A percentile compares a stretch with the other conserved stretches of the same genome.
Conservation (phyloP, 2,113 vertebrate species). For the Rafetus swinhoei region DNA sequence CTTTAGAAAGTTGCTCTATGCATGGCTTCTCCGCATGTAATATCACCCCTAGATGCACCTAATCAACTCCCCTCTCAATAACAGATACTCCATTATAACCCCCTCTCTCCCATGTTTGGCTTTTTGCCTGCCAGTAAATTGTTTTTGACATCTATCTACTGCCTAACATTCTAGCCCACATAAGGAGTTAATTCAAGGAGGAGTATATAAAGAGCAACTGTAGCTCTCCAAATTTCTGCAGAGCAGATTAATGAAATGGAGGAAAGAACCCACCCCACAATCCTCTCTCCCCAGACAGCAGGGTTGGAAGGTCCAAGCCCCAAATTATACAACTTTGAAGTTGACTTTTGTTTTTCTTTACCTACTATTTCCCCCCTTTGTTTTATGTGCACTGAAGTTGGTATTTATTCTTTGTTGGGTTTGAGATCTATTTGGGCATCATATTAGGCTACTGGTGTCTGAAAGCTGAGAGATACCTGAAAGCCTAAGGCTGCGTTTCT, state of each 20-base stretch:
- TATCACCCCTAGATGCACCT: background rate
- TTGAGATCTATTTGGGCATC: conserved; percentile 33
- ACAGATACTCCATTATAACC: background rate
- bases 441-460: background rate
- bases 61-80: background rate
- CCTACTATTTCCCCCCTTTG: background rate
- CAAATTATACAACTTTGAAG: conserved; percentile 63
- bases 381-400: conserved; percentile 35
- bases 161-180: conserved; percentile 71
- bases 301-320: conserved; percentile 49
- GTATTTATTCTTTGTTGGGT: conserved; percentile 36
- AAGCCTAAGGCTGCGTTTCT: background rate
- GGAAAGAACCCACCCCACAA: conserved; percentile 49
- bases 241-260: conserved; percentile 52
- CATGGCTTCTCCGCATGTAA: conserved; percentile 20
- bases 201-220: conserved; percentile 62
- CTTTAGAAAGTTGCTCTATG: conserved; percentile 46
- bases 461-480: background rate
- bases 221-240: conserved; percentile 58
- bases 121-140: conserved; percentile 55
- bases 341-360: background rate
- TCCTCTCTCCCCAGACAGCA: conserved; percentile 56
- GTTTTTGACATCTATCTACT: conserved; percentile 68
- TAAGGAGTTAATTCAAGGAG: conserved; percentile 72
- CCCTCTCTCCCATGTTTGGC: background rate